Evolutionary conservation across 2,113 vertebrate genomes (phyloP).

Genomic region (Vulpes lagopus): DNA sequence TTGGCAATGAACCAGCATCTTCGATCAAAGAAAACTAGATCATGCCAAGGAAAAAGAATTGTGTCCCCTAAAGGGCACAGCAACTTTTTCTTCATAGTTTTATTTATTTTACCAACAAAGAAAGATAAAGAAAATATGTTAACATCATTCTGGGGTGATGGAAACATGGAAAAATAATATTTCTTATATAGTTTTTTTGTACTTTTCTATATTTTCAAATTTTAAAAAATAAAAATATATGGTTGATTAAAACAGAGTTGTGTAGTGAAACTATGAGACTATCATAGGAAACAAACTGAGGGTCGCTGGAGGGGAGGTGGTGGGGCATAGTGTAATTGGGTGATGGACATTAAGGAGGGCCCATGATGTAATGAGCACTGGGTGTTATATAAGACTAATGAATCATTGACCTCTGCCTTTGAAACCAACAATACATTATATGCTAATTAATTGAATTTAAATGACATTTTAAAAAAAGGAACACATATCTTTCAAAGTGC

Average conservation of each 20-base stretch:
- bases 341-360: too few species aligned
- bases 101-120: conserved; percentile 55
- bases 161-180: neutral
- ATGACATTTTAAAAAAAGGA: neutral
- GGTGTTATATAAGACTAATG: too few species aligned
- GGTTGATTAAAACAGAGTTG: neutral
- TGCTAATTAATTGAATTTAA: too few species aligned
- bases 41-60: conserved; percentile 23
- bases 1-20: conserved; percentile 28
- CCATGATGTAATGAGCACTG: too few species aligned
- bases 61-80: conserved; percentile 2
- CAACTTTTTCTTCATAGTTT: neutral
- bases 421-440: too few species aligned
- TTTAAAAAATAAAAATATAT: neutral
- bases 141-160: neutral
- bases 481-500: neutral
- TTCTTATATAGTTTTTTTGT: neutral
- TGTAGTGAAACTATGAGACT: too few species aligned
- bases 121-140: conserved; percentile 1
- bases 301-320: too few species aligned
- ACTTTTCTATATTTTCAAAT: neutral
- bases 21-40: conserved; percentile 69
- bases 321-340: too few species aligned
- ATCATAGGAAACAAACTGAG: too few species aligned
- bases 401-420: too few species aligned